A percentile compares a stretch with the other conserved stretches of the same genome.
Evolutionary conservation across 1,140 invertebrate genomes (phyloP).

Genomic region (Acromyrmex heyeri): DNA sequence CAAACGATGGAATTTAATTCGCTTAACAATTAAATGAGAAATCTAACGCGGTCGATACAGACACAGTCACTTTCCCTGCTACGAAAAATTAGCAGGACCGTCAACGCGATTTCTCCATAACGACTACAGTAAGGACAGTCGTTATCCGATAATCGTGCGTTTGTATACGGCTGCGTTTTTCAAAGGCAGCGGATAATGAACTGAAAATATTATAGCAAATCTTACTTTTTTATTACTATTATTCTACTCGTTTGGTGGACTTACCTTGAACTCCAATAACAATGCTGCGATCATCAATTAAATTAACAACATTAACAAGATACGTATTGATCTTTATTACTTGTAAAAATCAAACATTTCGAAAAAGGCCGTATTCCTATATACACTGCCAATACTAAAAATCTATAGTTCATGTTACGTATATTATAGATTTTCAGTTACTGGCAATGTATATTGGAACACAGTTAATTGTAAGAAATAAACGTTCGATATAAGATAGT

Average conservation of each 20-base stretch:
- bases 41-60: slow-evolving; percentile 28
- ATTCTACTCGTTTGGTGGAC: not conserved
- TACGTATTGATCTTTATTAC: not conserved
- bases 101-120: slow-evolving; percentile 46
- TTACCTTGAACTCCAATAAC: slow-evolving; percentile 21
- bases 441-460: too few species aligned
- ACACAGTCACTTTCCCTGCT: slow-evolving; percentile 35
- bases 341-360: not conserved
- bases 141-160: slow-evolving; percentile 17
- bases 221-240: not conserved
- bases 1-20: slow-evolving; percentile 29
- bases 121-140: not conserved
- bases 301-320: not conserved
- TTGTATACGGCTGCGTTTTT: not conserved
- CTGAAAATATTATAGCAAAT: not conserved
- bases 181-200: not conserved
- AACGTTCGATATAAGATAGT: not conserved
- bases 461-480: not conserved
- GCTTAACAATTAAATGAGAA: slow-evolving; percentile 60
- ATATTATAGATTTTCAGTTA: too few species aligned
- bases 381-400: too few species aligned
- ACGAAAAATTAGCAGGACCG: slow-evolving; percentile 46
- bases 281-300: not conserved
- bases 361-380: not conserved
- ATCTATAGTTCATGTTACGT: too few species aligned